phyloP scores from a whole-genome alignment of 2,113 vertebrate genomes.

The Pseudorectes ferrugineus region DNA sequence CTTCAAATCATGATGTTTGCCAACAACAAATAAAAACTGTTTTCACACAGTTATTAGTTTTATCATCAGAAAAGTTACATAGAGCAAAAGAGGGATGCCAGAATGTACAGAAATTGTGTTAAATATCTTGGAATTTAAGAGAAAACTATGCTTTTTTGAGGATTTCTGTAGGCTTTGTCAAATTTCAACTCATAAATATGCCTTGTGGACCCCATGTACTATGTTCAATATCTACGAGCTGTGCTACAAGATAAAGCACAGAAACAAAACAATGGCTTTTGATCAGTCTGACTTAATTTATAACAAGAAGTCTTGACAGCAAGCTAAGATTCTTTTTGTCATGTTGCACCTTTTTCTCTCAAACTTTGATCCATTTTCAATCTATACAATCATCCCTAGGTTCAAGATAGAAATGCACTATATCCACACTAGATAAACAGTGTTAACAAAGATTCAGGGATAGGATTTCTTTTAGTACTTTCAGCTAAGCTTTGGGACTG shows the following conservation, averaged over 20 bases:
- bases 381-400: not conserved
- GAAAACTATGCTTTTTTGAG: not conserved
- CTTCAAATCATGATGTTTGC: not conserved
- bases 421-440: not conserved
- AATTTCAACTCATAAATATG: not conserved
- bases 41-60: not conserved
- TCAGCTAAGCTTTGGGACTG: not conserved
- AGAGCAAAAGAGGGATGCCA: not conserved
- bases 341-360: not conserved
- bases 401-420: not conserved
- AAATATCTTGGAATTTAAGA: not conserved
- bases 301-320: not conserved
- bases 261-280: not conserved
- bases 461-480: not conserved
- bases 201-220: not conserved
- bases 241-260: not conserved
- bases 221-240: not conserved
- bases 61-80: not conserved
- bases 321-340: not conserved
- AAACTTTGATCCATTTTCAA: not conserved
- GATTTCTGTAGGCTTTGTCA: not conserved
- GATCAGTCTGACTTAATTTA: not conserved
- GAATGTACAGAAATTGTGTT: not conserved
- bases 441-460: not conserved
- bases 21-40: not conserved